Evolutionary conservation across 2,888 invertebrate species (phyloP).

Genomic region (Pristionchus mayeri): DNA sequence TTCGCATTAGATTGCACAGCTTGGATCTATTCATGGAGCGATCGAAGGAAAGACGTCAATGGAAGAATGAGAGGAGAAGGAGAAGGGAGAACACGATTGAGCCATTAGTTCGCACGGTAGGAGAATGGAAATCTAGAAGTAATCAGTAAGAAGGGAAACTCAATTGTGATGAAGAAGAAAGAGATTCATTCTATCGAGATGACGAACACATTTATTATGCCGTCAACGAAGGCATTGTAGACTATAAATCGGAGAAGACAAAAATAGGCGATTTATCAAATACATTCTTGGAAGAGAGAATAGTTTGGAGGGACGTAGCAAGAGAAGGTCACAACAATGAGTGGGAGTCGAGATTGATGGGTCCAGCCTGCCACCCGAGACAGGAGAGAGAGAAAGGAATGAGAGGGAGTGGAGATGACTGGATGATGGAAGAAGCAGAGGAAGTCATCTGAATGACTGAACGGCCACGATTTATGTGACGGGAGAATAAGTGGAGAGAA

Average conservation of each 20-base stretch:
- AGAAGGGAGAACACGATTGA: background rate
- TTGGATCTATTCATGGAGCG: background rate
- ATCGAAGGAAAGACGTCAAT: background rate
- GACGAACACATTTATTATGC: too few species aligned
- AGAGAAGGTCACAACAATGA: slow-evolving; percentile 28
- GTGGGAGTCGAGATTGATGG: slow-evolving; percentile 1
- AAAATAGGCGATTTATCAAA: slow-evolving; percentile 2
- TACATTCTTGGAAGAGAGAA: too few species aligned
- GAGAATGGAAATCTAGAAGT: too few species aligned
- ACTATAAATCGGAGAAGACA: too few species aligned
- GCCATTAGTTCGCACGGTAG: too few species aligned
- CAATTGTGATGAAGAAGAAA: too few species aligned
- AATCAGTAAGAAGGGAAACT: too few species aligned
- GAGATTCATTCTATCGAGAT: too few species aligned
- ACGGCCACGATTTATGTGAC: slow-evolving; percentile 9
- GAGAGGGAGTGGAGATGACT: too few species aligned
- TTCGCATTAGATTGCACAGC: background rate
- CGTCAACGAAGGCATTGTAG: too few species aligned
- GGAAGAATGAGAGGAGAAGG: background rate
- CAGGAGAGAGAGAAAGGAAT: background rate
- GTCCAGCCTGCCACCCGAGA: background rate
- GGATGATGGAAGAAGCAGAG: background rate
- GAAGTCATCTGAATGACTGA: slow-evolving; percentile 17
- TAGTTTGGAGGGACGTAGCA: too few species aligned
- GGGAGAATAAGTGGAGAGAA: background rate